Conservation (phyloP, 2,113 vertebrate species). For the Apaloderma vittatum region DNA sequence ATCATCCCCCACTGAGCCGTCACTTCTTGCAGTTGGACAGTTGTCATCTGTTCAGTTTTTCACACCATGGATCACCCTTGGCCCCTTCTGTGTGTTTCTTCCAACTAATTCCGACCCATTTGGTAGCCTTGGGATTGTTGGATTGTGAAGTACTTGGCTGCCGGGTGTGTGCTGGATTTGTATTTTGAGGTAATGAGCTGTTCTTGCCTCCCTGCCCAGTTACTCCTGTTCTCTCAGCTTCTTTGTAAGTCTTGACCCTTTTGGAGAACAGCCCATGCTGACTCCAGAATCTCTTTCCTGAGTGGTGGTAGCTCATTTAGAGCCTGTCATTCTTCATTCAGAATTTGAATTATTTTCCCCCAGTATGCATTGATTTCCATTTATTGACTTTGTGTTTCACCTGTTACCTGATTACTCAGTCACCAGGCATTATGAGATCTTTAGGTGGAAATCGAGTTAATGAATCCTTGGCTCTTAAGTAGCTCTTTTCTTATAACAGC, state of each 20-base stretch:
- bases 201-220: neutral
- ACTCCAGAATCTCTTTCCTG: neutral
- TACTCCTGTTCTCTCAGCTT: neutral
- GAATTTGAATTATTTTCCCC: constrained; percentile 1
- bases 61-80: neutral
- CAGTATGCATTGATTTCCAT: constrained; percentile 36
- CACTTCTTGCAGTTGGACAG: neutral
- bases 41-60: neutral
- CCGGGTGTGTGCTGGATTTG: neutral
- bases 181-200: neutral
- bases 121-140: neutral
- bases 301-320: neutral
- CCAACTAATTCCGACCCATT: neutral
- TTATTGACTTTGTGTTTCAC: constrained; percentile 32
- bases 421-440: neutral
- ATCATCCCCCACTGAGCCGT: neutral
- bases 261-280: neutral
- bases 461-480: neutral
- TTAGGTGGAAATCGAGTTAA: neutral
- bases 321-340: constrained; percentile 28
- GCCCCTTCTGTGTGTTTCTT: neutral
- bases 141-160: neutral
- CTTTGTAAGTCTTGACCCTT: neutral
- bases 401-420: neutral
- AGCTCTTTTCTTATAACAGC: neutral